Percentiles rank a stretch among this genome's conserved stretches.
These are phyloP conservation scores for Apteryx owenii DNA, from an alignment of 2,113 vertebrate genomes.

Conservation along the genomic window DNA sequence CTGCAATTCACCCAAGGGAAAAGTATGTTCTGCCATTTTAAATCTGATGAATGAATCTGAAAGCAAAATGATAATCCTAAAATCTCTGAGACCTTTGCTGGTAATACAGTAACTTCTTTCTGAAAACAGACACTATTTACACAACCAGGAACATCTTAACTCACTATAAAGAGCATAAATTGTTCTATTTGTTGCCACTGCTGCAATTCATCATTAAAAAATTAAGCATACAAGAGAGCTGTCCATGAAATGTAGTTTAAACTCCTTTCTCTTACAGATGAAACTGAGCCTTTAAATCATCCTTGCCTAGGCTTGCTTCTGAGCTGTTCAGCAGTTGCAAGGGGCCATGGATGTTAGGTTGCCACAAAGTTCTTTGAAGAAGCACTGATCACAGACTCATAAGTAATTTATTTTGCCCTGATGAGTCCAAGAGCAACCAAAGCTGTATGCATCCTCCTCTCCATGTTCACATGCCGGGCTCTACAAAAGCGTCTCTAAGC, in stretches of 20 bases:
- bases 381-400: neutral
- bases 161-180: neutral
- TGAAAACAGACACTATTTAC: neutral
- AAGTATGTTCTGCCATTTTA: neutral
- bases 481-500: neutral
- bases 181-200: neutral
- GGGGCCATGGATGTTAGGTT: accelerated
- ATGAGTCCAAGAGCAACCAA: neutral
- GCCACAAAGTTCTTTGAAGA: neutral
- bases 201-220: neutral
- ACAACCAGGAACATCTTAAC: neutral
- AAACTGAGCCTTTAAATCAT: neutral
- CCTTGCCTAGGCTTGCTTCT: neutral
- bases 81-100: neutral
- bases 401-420: neutral
- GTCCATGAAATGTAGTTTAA: neutral
- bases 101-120: neutral
- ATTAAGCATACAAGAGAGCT: neutral
- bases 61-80: neutral
- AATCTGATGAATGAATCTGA: neutral
- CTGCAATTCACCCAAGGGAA: neutral
- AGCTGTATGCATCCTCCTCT: neutral
- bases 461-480: neutral
- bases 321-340: neutral
- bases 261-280: neutral